Evolutionary conservation across 2,113 vertebrate species (phyloP), one percentile per base, ranked within the genome.

Genomic region (Motacilla alba): DNA sequence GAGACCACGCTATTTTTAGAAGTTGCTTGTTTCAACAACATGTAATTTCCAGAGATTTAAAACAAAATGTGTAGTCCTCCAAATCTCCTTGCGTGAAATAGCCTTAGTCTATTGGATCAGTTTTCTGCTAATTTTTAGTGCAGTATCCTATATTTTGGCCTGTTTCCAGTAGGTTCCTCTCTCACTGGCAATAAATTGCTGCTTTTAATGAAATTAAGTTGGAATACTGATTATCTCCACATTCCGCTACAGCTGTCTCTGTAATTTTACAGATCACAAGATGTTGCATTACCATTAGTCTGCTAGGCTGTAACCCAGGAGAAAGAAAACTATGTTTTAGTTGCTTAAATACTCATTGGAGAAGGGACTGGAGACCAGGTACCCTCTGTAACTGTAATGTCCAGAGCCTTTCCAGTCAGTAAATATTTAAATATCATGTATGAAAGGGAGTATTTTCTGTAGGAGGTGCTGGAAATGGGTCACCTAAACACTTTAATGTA

Each of bases 271-370:
- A 85, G 91, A 74, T 95, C 89, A 85, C 79, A 91, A 93, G 87
- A 93, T 1, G 5, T 76, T 79, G 66, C 46, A 33, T 87, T 93
- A 22, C 79, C 69, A 62, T 95, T 74, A 95, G 63, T 76, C 53
- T 91, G 55, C 62, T 83, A 53, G 41, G 26, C 89, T 95, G 67
- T 66, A 93, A 73, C 82, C 24, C 78, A 87, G 70, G 84, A 96
- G 90, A 88, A 85, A 74, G 70, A 72, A 82, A 80, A 83, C 7
- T 8, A 1, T 73, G 74, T 24, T 94, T 93, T 69, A 88, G 63
- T 47, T 82, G 37, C 49, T 94, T 95, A 95, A 95, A 89, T 95
- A 89, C 91, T 94, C 56, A 91, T 95, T 79, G 87, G 49, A 86
- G 44, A 93, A 72, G 68, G 86, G 80, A 60, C 80, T 81, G 39